Conservation (phyloP, 2,888 invertebrate species). For the Ecliptopera silaceata region DNA sequence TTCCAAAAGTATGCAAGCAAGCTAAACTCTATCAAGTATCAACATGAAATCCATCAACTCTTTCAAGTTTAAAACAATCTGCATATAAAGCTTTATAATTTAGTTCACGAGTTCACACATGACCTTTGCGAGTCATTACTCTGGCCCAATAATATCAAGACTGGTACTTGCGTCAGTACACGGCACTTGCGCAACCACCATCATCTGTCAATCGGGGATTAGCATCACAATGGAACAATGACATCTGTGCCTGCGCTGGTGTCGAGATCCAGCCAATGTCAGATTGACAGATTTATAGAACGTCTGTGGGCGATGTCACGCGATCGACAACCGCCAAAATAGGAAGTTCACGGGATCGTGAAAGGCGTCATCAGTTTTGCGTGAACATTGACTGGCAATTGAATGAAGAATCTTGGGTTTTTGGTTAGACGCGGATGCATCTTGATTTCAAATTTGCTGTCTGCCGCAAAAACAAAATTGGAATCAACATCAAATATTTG, state of each 20-base stretch:
- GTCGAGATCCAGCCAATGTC: constrained; percentile 21
- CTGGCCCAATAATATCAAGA: constrained; percentile 42
- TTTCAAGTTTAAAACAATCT: constrained; percentile 11
- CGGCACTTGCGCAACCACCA: constrained; percentile 56
- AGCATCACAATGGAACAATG: constrained; percentile 75
- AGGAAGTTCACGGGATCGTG: too few relatives aligned
- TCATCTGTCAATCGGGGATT: constrained; percentile 73
- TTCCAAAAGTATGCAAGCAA: too few relatives aligned
- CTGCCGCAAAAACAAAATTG: too few relatives aligned
- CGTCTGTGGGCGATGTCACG: constrained; percentile 2
- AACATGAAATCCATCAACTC: background rate
- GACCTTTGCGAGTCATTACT: constrained; percentile 47
- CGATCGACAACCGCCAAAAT: background rate
- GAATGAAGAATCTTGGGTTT: too few relatives aligned
- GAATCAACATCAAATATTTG: too few relatives aligned
- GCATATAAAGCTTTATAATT: constrained; percentile 14
- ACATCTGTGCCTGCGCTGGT: constrained; percentile 35
- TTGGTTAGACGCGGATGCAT: too few relatives aligned
- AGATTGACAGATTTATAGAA: constrained; percentile 20
- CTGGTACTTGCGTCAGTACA: constrained; percentile 47
- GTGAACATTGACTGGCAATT: too few relatives aligned
- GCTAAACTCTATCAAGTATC: background rate
- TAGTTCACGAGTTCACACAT: constrained; percentile 33
- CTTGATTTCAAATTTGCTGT: too few relatives aligned
- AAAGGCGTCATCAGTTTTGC: too few relatives aligned